Evolutionary conservation across 2,113 vertebrate genomes (phyloP).

Genomic region (Mesocricetus auratus): DNA sequence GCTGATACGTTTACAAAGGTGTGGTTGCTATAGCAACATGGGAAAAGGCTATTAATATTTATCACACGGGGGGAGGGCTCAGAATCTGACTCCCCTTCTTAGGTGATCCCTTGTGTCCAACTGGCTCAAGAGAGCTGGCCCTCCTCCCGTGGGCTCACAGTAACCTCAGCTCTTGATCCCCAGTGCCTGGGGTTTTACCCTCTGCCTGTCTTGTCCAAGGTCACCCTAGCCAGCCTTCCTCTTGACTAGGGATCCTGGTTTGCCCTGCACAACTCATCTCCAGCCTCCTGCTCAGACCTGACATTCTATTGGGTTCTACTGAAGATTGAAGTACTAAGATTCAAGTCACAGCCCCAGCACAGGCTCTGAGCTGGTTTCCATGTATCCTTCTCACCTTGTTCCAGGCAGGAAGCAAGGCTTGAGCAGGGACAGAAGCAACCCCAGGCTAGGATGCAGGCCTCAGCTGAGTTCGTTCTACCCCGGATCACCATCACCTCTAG

Average conservation of each 20-base stretch:
- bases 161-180: neutral
- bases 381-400: accelerated
- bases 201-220: too few relatives aligned
- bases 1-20: neutral
- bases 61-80: neutral
- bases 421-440: neutral
- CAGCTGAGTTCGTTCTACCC: neutral
- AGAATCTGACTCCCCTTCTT: neutral
- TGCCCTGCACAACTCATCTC: accelerated
- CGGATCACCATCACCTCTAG: neutral
- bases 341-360: accelerated
- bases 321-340: accelerated
- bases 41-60: neutral
- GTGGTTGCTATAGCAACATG: neutral
- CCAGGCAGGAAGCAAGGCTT: neutral
- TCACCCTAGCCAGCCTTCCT: neutral
- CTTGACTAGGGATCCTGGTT: too few relatives aligned
- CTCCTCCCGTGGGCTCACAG: neutral
- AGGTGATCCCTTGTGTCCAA: neutral
- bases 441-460: neutral
- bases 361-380: accelerated
- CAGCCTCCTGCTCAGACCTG: accelerated
- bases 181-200: neutral
- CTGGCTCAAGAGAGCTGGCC: neutral
- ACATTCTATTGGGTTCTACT: neutral